Evolutionary conservation across 2,888 invertebrate species (phyloP).

Genomic region (Amaurobius ferox): DNA sequence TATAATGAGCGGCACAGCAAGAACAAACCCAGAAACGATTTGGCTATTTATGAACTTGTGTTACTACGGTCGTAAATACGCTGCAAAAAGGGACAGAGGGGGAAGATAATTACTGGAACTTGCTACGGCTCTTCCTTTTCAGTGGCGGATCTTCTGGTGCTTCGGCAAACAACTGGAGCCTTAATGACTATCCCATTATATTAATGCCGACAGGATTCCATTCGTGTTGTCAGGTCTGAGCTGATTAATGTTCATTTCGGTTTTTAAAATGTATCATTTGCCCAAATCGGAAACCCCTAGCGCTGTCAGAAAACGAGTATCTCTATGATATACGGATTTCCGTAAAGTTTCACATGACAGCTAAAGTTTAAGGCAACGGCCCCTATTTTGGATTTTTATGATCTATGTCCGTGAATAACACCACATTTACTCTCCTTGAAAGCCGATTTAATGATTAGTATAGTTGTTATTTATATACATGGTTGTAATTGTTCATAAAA

Average conservation of each 20-base stretch:
- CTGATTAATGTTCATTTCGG: conserved; percentile 48
- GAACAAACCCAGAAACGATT: conserved; percentile 70
- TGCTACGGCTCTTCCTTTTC: conserved; percentile 44
- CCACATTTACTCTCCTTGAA: neutral
- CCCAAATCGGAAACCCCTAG: conserved; percentile 25
- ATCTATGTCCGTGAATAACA: neutral
- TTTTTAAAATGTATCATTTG: conserved; percentile 28
- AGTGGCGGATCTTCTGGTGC: conserved; percentile 42
- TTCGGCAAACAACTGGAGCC: conserved; percentile 47
- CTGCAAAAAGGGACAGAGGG: conserved; percentile 28
- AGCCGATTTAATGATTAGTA: neutral
- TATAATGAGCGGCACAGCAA: conserved; percentile 66
- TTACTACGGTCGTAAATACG: conserved; percentile 63
- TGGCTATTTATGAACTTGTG: conserved; percentile 68
- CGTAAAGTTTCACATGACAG: conserved; percentile 37
- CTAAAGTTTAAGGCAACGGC: conserved; percentile 7
- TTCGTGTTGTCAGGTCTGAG: conserved; percentile 45
- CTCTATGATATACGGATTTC: conserved; percentile 28
- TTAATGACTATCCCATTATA: conserved; percentile 49
- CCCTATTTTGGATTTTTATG: neutral
- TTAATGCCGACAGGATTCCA: conserved; percentile 60
- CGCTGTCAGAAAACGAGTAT: conserved; percentile 31
- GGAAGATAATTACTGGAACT: conserved; percentile 50
- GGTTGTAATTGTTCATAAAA: neutral
- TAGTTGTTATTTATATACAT: neutral